Evolutionary conservation across 2,888 invertebrate species (phyloP).

Genomic region (Macrophya annulata): DNA sequence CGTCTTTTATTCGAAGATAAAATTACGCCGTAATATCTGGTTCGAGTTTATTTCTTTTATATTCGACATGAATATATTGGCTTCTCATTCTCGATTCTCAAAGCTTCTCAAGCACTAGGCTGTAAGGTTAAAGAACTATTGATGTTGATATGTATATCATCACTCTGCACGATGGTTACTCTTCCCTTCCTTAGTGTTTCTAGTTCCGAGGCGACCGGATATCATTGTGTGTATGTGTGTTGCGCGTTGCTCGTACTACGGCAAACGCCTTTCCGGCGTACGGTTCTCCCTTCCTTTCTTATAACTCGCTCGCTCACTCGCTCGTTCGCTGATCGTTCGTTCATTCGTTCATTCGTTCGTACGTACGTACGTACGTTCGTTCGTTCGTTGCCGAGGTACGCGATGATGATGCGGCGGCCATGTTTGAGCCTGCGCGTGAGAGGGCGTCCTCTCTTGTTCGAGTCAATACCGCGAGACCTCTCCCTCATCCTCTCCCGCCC

Average conservation of each 20-base stretch:
- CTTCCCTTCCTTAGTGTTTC: not conserved
- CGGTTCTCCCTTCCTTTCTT: not conserved
- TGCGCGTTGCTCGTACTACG: not conserved
- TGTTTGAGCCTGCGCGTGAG: conserved; percentile 75
- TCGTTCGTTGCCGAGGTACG: conserved; percentile 31
- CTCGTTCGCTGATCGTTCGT: conserved; percentile 11
- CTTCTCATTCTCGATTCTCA: not conserved
- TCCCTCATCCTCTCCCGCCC: conserved; percentile 50
- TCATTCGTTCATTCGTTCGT: conserved; percentile 21
- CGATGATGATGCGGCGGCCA: conserved; percentile 70
- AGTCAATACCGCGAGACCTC: conserved; percentile 54
- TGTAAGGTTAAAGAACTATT: not conserved
- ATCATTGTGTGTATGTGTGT: not conserved
- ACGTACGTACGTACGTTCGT: not conserved
- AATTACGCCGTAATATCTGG: not conserved
- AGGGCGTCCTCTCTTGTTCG: conserved; percentile 62
- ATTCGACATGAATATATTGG: not conserved
- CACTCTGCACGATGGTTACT: not conserved
- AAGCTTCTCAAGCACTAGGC: not conserved
- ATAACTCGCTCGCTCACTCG: not conserved
- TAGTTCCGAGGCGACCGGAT: not conserved
- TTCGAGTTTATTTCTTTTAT: not conserved
- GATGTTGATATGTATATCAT: not conserved
- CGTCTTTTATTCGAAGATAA: not conserved
- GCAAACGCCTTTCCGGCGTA: conserved; percentile 10